A percentile compares a stretch with the other conserved stretches of the same genome.
phyloP scores from a whole-genome alignment of 2,797 vertebrate genomes.

The Myotis vivesi region DNA sequence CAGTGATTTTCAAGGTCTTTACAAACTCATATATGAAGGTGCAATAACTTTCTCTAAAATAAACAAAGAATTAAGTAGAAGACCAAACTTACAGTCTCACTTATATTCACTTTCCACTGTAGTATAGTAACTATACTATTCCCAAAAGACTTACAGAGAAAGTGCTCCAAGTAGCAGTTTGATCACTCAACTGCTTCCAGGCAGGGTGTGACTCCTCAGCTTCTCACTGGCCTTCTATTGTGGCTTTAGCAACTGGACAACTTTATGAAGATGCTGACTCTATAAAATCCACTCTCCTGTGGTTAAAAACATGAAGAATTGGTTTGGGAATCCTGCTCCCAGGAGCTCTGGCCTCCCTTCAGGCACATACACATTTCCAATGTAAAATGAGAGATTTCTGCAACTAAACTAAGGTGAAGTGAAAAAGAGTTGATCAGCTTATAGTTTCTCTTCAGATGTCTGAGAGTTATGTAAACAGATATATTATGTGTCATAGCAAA shows the following conservation, averaged over 20 bases:
- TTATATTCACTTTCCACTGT: background rate
- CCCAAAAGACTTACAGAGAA: slow-evolving; percentile 16
- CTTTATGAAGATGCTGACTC: background rate
- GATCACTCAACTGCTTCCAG: background rate
- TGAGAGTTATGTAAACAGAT: background rate
- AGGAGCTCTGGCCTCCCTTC: background rate
- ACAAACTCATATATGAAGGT: background rate
- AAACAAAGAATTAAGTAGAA: background rate
- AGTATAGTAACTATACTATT: background rate
- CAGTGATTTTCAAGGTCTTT: background rate
- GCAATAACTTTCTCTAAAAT: background rate
- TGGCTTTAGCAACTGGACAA: background rate
- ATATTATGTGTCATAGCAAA: background rate
- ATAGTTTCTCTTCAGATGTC: background rate
- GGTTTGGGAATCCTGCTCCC: background rate
- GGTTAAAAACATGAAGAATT: background rate
- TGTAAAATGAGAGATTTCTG: background rate
- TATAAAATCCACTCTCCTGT: background rate
- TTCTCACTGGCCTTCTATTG: background rate
- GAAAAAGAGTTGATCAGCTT: background rate
- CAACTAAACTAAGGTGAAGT: background rate
- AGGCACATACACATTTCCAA: background rate
- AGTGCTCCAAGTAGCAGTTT: background rate
- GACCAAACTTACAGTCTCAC: background rate
- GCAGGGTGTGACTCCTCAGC: background rate